A percentile compares a stretch with the other conserved stretches of the same genome.
Evolutionary conservation across 2,797 vertebrate species (phyloP).

Genomic region (Cuniculus paca): DNA sequence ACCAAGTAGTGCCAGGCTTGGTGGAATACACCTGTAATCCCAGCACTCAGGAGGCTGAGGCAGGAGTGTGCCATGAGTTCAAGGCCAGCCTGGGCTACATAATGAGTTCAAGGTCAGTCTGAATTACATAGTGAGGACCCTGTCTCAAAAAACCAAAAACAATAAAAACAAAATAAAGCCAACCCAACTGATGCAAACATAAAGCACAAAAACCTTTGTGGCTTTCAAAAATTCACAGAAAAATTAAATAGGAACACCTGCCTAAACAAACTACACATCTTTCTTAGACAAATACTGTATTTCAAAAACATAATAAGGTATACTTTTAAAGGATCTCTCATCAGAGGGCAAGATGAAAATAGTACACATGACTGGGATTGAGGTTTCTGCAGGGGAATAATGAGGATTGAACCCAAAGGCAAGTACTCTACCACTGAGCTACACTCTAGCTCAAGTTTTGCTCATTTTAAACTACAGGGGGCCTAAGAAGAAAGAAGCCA

Average conservation of each 20-base stretch:
- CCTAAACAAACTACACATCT: not conserved
- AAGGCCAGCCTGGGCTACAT: not conserved
- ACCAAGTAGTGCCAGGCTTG: not conserved
- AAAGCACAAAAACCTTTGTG: not conserved
- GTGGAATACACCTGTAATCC: not conserved
- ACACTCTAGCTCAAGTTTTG: not conserved
- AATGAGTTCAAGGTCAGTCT: not conserved
- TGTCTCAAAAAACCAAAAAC: not conserved
- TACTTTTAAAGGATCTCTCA: constrained; percentile 57
- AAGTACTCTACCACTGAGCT: not conserved
- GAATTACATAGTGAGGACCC: not conserved
- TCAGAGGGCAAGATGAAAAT: constrained; percentile 58
- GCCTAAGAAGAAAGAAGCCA: too few species aligned
- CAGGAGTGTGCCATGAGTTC: not conserved
- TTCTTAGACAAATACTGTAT: constrained; percentile 13
- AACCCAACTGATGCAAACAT: constrained; percentile 36
- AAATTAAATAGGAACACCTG: constrained; percentile 27
- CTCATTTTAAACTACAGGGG: too few species aligned
- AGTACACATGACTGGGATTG: not conserved
- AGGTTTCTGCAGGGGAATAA: not conserved
- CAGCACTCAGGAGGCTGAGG: not conserved
- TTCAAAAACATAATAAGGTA: constrained; percentile 28
- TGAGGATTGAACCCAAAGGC: not conserved
- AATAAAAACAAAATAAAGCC: not conserved
- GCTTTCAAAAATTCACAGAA: constrained; percentile 27